A percentile compares a stretch with the other conserved stretches of the same genome.
Evolutionary conservation across 2,888 invertebrate genomes (phyloP).

Genomic region (Drosophila paramelanica): DNA sequence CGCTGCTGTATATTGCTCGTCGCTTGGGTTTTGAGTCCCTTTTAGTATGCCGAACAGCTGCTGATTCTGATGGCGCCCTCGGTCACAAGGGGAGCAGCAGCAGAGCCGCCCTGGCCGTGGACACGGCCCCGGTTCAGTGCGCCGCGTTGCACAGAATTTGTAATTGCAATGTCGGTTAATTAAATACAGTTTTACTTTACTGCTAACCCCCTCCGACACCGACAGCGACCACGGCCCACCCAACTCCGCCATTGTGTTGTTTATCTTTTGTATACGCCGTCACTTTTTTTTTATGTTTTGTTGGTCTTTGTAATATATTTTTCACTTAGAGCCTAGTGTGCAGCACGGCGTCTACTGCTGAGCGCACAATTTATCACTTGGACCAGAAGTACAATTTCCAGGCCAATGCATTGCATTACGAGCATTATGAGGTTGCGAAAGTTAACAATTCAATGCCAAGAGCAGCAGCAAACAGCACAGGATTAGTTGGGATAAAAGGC

Average conservation of each 20-base stretch:
- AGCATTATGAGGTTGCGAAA: conserved; percentile 18
- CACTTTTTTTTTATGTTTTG: conserved; percentile 38
- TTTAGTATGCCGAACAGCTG: conserved; percentile 75
- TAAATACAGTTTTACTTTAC: conserved; percentile 82
- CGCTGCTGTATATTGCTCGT: conserved; percentile 33
- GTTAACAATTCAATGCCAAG: conserved; percentile 53
- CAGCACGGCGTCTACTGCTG: conserved; percentile 4
- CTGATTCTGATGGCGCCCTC: conserved; percentile 40
- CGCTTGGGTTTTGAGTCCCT: conserved; percentile 65
- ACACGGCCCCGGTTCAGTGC: conserved; percentile 49
- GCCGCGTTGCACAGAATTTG: conserved; percentile 81
- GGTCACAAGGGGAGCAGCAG: conserved; percentile 4
- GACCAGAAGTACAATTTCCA: conserved; percentile 19
- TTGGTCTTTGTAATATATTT: conserved; percentile 37
- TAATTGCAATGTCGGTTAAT: conserved; percentile 83
- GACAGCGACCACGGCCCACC: not conserved
- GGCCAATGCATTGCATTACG: conserved; percentile 36
- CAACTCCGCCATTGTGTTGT: conserved; percentile 48
- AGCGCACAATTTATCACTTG: conserved; percentile 53
- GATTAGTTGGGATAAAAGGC: conserved; percentile 5
- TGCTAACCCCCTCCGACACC: conserved; percentile 29
- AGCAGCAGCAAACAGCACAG: conserved; percentile 18
- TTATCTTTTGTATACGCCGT: conserved; percentile 65
- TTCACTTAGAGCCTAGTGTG: conserved; percentile 66
- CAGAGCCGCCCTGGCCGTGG: conserved; percentile 22